Evolutionary conservation across 2,888 invertebrate genomes (phyloP).

Genomic region (Synergus japonicus): DNA sequence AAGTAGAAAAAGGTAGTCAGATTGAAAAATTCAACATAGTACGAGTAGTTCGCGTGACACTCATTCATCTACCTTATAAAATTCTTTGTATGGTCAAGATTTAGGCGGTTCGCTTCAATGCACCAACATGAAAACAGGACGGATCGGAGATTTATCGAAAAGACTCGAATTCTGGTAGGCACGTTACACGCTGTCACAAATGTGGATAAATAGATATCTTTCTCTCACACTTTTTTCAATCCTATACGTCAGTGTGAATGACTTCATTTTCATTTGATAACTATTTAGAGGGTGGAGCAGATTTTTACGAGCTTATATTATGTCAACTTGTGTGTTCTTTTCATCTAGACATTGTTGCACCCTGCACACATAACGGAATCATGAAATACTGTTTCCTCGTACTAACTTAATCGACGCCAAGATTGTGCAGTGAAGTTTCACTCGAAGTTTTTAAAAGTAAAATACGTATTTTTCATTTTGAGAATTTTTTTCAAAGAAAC

Average conservation of each 20-base stretch:
- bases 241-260: constrained; percentile 19
- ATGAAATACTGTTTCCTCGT: not conserved
- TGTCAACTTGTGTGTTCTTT: constrained; percentile 21
- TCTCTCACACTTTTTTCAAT: constrained; percentile 4
- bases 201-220: constrained; percentile 24
- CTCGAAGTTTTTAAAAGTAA: no score
- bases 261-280: constrained; percentile 30
- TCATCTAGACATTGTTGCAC: not conserved
- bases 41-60: constrained; percentile 23
- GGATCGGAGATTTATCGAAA: constrained; percentile 15
- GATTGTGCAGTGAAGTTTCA: no score
- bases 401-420: not conserved
- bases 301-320: constrained; percentile 17
- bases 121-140: constrained; percentile 4
- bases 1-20: not conserved
- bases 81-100: constrained; percentile 31
- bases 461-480: no score
- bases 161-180: constrained; percentile 9
- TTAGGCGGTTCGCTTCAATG: not conserved
- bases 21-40: constrained; percentile 5
- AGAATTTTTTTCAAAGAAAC: no score
- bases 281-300: constrained; percentile 18
- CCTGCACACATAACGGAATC: not conserved
- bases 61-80: constrained; percentile 35
- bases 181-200: constrained; percentile 11